A percentile compares a stretch with the other conserved stretches of the same genome.
Evolutionary conservation across 2,797 vertebrate species (phyloP).

Genomic region (Macropus fuliginosus): DNA sequence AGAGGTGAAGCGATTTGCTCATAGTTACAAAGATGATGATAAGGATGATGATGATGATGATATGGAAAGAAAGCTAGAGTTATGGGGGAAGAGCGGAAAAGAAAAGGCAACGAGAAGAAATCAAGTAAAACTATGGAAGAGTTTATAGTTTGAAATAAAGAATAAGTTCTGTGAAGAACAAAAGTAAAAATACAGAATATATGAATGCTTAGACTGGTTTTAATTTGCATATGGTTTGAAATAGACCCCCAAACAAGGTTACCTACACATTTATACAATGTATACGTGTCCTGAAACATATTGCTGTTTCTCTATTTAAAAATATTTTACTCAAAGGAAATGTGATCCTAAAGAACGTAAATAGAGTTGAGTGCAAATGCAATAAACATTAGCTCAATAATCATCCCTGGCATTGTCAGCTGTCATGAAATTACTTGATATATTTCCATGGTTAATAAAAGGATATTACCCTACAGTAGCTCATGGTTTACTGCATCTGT

Average conservation of each 20-base stretch:
- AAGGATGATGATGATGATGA: neutral
- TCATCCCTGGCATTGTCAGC: constrained; percentile 53
- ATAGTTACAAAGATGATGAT: neutral
- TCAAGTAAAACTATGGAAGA: neutral
- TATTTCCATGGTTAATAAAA: constrained; percentile 71
- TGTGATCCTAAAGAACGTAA: constrained; percentile 47
- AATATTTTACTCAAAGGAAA: constrained; percentile 64
- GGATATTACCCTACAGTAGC: constrained; percentile 67
- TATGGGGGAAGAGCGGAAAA: neutral
- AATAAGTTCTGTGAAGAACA: neutral
- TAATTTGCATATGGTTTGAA: constrained; percentile 1
- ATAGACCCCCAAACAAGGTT: constrained; percentile 31
- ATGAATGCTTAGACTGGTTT: neutral
- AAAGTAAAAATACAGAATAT: neutral
- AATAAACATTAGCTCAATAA: constrained; percentile 72
- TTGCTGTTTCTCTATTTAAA: constrained; percentile 62
- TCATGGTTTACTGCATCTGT: constrained; percentile 57
- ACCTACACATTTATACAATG: constrained; percentile 53
- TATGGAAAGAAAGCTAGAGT: constrained; percentile 16
- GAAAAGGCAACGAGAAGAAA: neutral
- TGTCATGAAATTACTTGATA: constrained; percentile 68
- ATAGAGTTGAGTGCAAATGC: constrained; percentile 57
- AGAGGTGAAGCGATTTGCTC: neutral
- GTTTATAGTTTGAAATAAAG: constrained; percentile 18
- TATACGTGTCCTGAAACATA: constrained; percentile 59